Conservation (phyloP, 35 echinoderm and acorn worm genomes). For the Hemicentrotus pulcherrimus region DNA sequence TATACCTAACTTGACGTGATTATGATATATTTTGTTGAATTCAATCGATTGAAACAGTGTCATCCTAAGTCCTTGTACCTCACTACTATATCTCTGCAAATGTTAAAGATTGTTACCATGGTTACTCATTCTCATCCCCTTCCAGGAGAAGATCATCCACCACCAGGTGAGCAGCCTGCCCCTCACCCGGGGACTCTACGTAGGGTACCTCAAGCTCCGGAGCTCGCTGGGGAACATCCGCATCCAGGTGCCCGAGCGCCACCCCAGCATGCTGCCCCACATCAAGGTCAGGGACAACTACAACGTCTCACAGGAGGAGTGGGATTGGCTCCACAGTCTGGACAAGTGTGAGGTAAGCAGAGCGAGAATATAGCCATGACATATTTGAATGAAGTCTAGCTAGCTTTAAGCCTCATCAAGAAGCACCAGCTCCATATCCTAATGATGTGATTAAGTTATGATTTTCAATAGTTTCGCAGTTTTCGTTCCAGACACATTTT, state of each 20-base stretch:
- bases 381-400: too few relatives aligned
- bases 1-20: too few relatives aligned
- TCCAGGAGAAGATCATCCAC: conserved; percentile 94
- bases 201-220: conserved; percentile 88
- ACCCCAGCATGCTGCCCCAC: conserved; percentile 87
- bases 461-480: too few relatives aligned
- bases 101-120: background rate
- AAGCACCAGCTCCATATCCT: too few relatives aligned
- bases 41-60: too few relatives aligned
- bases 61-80: background rate
- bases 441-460: too few relatives aligned
- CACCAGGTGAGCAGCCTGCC: conserved; percentile 69
- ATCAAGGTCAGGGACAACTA: conserved; percentile 90
- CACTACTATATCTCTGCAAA: background rate
- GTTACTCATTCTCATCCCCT: background rate
- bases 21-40: too few relatives aligned
- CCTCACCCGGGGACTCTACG: conserved; percentile 79
- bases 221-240: conserved; percentile 95
- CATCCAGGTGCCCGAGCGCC: conserved; percentile 86
- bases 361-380: background rate
- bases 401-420: too few relatives aligned
- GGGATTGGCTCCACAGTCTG: conserved; percentile 92
- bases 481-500: too few relatives aligned
- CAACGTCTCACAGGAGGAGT: conserved; percentile 91
- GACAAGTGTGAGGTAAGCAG: conserved; percentile 89